These are phyloP conservation scores for Pogonognathellus flavescens DNA, from an alignment of 1,140 invertebrate genomes.

Conservation along the genomic window DNA sequence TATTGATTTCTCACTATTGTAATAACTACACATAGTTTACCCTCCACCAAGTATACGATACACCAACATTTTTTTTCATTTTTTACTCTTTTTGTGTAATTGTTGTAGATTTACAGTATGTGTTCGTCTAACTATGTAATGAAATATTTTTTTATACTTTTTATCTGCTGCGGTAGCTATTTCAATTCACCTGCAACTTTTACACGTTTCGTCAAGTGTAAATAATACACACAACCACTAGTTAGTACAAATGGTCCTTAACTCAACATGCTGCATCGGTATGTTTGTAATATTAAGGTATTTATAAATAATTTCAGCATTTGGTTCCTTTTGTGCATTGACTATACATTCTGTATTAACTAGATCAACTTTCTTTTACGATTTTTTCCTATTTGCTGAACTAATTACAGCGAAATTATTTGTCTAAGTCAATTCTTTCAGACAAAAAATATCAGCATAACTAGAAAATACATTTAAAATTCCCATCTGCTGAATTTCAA, in stretches of 20 bases:
- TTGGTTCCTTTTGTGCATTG: neutral
- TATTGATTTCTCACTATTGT: neutral
- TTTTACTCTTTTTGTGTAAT: neutral
- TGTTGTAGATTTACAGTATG: neutral
- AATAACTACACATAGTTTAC: neutral
- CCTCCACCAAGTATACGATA: neutral
- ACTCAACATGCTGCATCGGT: constrained; percentile 27
- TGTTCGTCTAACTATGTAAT: neutral
- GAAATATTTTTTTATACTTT: neutral
- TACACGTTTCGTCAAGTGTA: neutral
- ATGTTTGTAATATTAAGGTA: too few relatives aligned
- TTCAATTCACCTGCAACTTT: neutral
- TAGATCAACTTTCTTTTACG: neutral
- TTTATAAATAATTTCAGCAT: neutral
- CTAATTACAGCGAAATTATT: neutral
- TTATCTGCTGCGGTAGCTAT: neutral
- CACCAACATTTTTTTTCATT: too few relatives aligned
- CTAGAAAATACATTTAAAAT: too few relatives aligned
- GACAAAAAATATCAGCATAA: too few relatives aligned
- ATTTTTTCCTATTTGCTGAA: neutral
- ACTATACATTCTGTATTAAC: neutral
- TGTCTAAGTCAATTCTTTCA: too few relatives aligned
- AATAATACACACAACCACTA: neutral
- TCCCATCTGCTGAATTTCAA: too few relatives aligned
- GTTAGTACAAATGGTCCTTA: constrained; percentile 27